Conservation (phyloP, 2,888 invertebrate species). For the Eustalomyia histrio region DNA sequence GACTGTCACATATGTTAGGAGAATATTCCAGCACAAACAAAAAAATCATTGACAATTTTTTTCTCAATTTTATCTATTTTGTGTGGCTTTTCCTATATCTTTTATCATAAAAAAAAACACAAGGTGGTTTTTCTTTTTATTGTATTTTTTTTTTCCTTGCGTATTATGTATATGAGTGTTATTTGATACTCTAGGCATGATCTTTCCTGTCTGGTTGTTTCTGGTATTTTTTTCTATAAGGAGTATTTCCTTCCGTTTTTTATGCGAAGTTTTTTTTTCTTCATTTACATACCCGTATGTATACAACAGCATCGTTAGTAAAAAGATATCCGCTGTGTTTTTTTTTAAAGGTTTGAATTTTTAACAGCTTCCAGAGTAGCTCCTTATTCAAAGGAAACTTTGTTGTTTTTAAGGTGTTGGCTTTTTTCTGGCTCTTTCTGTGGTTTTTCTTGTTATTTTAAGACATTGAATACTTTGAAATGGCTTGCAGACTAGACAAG, state of each 20-base stretch:
- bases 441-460: neutral
- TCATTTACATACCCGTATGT: neutral
- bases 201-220: conserved; percentile 49
- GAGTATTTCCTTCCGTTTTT: neutral
- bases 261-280: neutral
- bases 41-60: conserved; percentile 1
- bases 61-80: neutral
- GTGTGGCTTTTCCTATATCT: neutral
- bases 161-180: conserved; percentile 15
- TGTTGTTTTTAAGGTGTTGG: conserved; percentile 1
- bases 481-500: neutral
- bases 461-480: neutral
- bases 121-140: neutral
- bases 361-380: neutral
- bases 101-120: neutral
- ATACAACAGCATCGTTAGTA: neutral
- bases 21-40: neutral
- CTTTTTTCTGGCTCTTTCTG: neutral
- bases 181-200: conserved; percentile 60
- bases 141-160: neutral
- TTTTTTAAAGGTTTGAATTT: neutral
- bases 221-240: neutral
- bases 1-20: conserved; percentile 46
- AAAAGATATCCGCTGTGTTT: neutral
- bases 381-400: neutral